These are phyloP conservation scores for Ibidorhyncha struthersii DNA, from an alignment of 2,113 vertebrate genomes.

Conservation along the genomic window DNA sequence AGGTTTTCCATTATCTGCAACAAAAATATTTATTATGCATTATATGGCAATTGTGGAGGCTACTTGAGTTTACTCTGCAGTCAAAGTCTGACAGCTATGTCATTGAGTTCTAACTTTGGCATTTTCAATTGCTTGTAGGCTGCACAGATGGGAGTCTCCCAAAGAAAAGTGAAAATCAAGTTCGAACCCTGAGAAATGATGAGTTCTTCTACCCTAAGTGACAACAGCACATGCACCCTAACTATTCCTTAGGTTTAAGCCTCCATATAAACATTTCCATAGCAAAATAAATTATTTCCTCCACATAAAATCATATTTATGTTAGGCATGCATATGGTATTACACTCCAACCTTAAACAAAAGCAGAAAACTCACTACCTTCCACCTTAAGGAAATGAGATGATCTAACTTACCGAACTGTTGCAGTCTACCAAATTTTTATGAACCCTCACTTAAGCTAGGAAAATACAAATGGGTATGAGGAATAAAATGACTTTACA, in stretches of 20 bases:
- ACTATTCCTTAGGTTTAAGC: not conserved
- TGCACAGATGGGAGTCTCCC: not conserved
- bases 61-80: not conserved
- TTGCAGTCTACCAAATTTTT: conserved; percentile 54
- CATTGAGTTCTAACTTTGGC: not conserved
- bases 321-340: not conserved
- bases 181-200: not conserved
- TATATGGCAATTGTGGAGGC: not conserved
- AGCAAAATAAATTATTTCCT: conserved; percentile 38
- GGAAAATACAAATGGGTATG: conserved; percentile 60
- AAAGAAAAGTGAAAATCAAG: not conserved
- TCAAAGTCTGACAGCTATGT: not conserved
- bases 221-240: not conserved
- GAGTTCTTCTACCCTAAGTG: not conserved
- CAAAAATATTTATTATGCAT: conserved; percentile 20
- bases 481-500: conserved; percentile 68
- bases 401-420: conserved; percentile 63
- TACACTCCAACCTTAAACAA: not conserved
- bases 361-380: conserved; percentile 45
- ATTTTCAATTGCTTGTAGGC: not conserved
- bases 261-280: conserved; percentile 6
- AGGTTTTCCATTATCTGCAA: conserved; percentile 86
- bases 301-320: conserved; percentile 25
- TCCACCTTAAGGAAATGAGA: conserved; percentile 50
- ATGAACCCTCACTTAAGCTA: conserved; percentile 52